Evolutionary conservation across 2,888 invertebrate genomes (phyloP), one percentile per base, ranked within the genome.

Genomic region (Acronicta aceris): DNA sequence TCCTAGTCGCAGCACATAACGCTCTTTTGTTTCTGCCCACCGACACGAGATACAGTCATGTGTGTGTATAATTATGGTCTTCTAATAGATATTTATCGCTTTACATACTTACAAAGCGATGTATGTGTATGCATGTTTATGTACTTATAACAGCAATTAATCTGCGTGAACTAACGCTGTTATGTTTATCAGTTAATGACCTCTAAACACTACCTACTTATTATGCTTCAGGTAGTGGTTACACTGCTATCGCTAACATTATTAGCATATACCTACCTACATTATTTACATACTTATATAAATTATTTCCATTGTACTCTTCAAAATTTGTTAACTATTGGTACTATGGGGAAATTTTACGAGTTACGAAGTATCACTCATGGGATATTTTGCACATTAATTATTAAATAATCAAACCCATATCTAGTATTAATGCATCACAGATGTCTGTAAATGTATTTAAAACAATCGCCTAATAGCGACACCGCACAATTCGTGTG

Each of bases 151-250:
- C 30, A 33, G 6, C 13, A 4, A 30, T 30, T 10, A 51, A 52
- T 63, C 54, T 45, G 12, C 48, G 10, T 41, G 55, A 52, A 53
- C 48, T 33, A 16, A 25, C 42, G 30, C 45, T 46, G 40, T 12
- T 21, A 2, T 38, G 16, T 21, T 76, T 73, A 73, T 73, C 72
- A 73, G 72, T 73, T 63, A 59, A 62, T 63, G 70, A 63, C 78
- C 78, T 57, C 54, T 48, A 56, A 61, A 62, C 52, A 52, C 66
- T 72, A 66, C 50, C 66, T 72, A 66, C 50, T 72, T 66, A 51
- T 59, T 73, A 52, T 57, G 54, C 57, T 59, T 74, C 70, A 74
- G 63, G 74, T 74, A 62, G 45, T 47, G 47, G 59, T 56, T 72
- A 42, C 43, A 50, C 41, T 41, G 16, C n/a, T 41, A 12, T 16